Conservation (phyloP, 2,797 vertebrate species). For the Hemibagrus guttatus region DNA sequence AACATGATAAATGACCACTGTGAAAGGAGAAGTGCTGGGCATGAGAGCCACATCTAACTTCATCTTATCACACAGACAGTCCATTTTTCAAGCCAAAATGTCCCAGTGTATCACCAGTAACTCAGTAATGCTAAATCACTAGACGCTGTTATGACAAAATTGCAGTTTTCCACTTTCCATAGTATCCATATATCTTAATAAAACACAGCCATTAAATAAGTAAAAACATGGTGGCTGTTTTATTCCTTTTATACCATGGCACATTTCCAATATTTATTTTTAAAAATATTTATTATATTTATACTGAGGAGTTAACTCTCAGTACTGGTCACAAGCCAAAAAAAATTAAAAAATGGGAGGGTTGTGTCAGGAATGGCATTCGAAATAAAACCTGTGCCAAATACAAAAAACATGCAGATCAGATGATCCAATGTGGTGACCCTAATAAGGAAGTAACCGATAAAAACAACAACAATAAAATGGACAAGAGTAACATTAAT, state of each 20-base stretch:
- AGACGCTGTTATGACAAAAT: slow-evolving; percentile 3
- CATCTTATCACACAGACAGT: slow-evolving; percentile 42
- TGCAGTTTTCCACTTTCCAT: neutral
- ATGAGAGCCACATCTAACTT: slow-evolving; percentile 33
- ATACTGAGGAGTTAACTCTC: too few species aligned
- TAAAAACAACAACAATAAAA: too few species aligned
- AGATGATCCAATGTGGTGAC: too few species aligned
- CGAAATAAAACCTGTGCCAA: too few species aligned
- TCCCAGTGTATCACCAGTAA: slow-evolving; percentile 21
- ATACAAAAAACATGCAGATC: too few species aligned
- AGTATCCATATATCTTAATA: neutral
- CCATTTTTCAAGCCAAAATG: slow-evolving; percentile 46
- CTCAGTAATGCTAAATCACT: slow-evolving; percentile 14
- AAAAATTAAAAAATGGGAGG: too few species aligned
- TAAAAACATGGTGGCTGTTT: neutral
- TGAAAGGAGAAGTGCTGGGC: slow-evolving; percentile 36
- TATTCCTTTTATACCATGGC: neutral
- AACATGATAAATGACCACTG: slow-evolving; percentile 50
- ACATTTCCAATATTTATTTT: too few species aligned
- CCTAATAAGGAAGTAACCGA: too few species aligned
- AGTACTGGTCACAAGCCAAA: too few species aligned
- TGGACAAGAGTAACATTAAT: too few species aligned
- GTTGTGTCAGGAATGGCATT: too few species aligned
- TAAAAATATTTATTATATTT: too few species aligned
- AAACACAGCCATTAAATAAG: neutral